Evolutionary conservation across 2,113 vertebrate species (phyloP).

Genomic region (Gila orcuttii): DNA sequence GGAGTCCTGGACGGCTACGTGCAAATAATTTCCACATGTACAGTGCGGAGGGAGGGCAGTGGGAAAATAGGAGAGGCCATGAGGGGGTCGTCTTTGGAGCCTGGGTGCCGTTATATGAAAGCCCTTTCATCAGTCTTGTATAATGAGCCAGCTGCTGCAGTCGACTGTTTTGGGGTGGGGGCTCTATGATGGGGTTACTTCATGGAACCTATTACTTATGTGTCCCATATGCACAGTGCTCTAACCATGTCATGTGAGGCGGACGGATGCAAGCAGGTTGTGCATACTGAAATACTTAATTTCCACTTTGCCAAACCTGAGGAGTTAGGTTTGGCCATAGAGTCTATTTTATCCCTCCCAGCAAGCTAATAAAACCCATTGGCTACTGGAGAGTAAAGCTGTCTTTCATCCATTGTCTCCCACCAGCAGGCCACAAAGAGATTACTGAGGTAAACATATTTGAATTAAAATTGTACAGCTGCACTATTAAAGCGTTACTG

Average conservation of each 20-base stretch:
- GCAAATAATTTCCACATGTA: constrained; percentile 70
- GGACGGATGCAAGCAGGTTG: constrained; percentile 41
- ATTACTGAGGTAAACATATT: constrained; percentile 47
- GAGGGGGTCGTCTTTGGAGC: constrained; percentile 41
- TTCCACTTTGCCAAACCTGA: constrained; percentile 37
- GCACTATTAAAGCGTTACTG: constrained; percentile 53
- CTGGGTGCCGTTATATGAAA: constrained; percentile 59
- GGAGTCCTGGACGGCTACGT: constrained; percentile 44
- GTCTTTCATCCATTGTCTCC: constrained; percentile 60
- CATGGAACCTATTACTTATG: constrained; percentile 59
- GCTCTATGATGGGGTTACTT: constrained; percentile 36
- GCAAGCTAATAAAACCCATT: constrained; percentile 58
- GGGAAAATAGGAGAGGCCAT: background rate
- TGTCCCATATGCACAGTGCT: constrained; percentile 31
- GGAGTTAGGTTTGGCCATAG: constrained; percentile 38
- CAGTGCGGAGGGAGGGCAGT: constrained; percentile 12
- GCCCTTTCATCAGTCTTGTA: constrained; percentile 65
- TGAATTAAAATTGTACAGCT: constrained; percentile 40
- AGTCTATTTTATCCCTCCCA: constrained; percentile 49
- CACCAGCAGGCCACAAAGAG: constrained; percentile 58
- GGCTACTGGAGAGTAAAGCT: constrained; percentile 65
- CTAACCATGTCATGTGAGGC: constrained; percentile 41
- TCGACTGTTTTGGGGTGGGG: constrained; percentile 12
- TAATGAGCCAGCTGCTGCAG: constrained; percentile 63
- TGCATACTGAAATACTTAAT: constrained; percentile 59